These are phyloP conservation scores for Argyresthia albistria DNA, from an alignment of 2,888 invertebrate species.

Conservation along the genomic window DNA sequence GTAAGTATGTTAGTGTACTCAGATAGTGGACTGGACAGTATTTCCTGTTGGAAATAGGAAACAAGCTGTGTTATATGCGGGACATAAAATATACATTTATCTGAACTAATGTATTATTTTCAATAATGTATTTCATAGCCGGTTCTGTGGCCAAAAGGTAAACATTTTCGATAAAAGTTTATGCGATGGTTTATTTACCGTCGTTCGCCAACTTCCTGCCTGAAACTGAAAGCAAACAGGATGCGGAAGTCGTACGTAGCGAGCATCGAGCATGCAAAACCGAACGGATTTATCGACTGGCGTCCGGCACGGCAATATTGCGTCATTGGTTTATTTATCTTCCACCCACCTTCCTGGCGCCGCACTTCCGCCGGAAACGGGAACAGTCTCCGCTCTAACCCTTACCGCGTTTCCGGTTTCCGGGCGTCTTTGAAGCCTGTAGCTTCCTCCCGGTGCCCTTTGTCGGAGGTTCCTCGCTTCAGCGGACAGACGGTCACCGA, in stretches of 20 bases:
- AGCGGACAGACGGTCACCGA: conserved; percentile 15
- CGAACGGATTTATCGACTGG: conserved; percentile 62
- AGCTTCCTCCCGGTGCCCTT: conserved; percentile 40
- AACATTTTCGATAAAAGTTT: background rate
- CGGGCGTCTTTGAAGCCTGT: conserved; percentile 55
- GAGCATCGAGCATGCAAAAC: conserved; percentile 61
- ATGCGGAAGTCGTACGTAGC: conserved; percentile 58
- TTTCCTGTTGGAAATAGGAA: too few relatives aligned
- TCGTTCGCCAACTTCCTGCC: conserved; percentile 2
- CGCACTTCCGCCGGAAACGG: conserved; percentile 64
- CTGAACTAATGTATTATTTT: too few relatives aligned
- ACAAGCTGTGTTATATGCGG: too few relatives aligned
- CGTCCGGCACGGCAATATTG: conserved; percentile 64
- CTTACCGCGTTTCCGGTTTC: conserved; percentile 69
- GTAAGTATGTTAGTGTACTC: too few relatives aligned
- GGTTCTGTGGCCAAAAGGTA: background rate
- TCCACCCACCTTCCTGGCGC: conserved; percentile 66
- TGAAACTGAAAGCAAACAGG: conserved; percentile 47
- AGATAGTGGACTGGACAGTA: too few relatives aligned
- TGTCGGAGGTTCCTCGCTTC: conserved; percentile 34
- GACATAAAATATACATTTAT: too few relatives aligned
- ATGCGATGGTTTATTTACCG: background rate
- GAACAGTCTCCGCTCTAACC: conserved; percentile 67
- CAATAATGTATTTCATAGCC: too few relatives aligned
- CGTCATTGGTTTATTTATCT: conserved; percentile 56